Conservation (phyloP, 2,888 invertebrate genomes). For the Drosophila paranaensis region DNA sequence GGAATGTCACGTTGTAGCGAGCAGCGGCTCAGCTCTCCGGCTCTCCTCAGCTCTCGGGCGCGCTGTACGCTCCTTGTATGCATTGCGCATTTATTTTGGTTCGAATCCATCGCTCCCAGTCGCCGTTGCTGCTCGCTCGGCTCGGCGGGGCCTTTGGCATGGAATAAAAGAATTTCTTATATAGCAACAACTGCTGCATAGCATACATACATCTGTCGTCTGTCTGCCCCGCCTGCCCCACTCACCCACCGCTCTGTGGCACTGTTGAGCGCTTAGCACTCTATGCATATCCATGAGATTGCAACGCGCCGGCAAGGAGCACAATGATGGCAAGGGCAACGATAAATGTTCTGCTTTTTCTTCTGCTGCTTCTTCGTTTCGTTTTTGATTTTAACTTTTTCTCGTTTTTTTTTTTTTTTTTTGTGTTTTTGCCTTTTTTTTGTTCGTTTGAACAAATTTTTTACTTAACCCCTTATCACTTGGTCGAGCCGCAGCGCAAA, state of each 20-base stretch:
- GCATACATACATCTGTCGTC: constrained; percentile 60
- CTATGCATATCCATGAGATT: constrained; percentile 72
- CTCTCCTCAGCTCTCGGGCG: constrained; percentile 32
- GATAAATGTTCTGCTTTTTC: constrained; percentile 49
- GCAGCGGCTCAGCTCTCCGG: constrained; percentile 55
- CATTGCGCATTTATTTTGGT: constrained; percentile 73
- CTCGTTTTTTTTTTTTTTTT: constrained; percentile 2
- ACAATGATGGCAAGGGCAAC: constrained; percentile 47
- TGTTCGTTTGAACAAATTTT: constrained; percentile 61
- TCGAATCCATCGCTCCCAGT: constrained; percentile 22
- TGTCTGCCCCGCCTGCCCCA: constrained; percentile 16
- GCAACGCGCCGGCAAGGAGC: constrained; percentile 40
- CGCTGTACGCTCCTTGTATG: constrained; percentile 69
- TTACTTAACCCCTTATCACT: constrained; percentile 71
- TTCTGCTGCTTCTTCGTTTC: constrained; percentile 2
- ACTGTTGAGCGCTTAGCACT: constrained; percentile 28
- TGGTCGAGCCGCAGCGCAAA: constrained; percentile 40
- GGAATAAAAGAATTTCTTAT: constrained; percentile 75
- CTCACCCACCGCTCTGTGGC: neutral
- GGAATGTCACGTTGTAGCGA: constrained; percentile 77
- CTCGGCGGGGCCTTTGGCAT: constrained; percentile 52
- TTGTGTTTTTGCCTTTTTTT: constrained; percentile 7
- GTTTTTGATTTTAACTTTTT: constrained; percentile 19
- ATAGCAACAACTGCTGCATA: constrained; percentile 77
- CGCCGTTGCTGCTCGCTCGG: constrained; percentile 18